Evolutionary conservation across 2,888 invertebrate genomes (phyloP), one percentile per base, ranked within the genome.

Genomic region (Chaetogeoica ovagalla): DNA sequence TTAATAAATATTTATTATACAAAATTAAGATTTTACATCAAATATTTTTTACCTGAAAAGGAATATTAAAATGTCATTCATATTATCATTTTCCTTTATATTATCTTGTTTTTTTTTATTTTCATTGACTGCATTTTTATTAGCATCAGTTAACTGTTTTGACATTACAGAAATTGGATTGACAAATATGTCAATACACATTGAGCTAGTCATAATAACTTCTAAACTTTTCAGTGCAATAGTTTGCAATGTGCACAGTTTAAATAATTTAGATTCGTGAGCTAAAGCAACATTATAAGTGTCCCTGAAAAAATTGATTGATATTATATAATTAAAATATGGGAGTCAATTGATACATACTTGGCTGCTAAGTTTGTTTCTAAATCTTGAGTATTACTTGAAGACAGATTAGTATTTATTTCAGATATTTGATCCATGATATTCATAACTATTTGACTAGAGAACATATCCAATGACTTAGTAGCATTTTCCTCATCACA

Each of bases 371-470:
- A 57, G 23, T 57, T 71, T 62, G 57, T 23, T 63, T n/a, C 63
- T 71, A 43, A 63, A 71, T 63, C 63, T 55, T 62, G 55, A 23
- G 19, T 23, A 63, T 39, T 57, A 79, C 21, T 79, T 63, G 55
- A 70, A 43, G 63, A 63, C 55, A 52, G 55, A 6, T 65, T 63
- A 43, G 39, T 65, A 23, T 79, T 79, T 69, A 69, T 62, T 70
- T 77, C 77, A 21, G 69, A 62, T 63, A 88, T 87, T 84, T 88
- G 88, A 6, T 87, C 88, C 84, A 89, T 86, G 30, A 89, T 89
- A 83, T 86, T 88, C 2, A 87, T 87, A 7, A 89, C 88, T 85
- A 89, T 87, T 84, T 88, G 87, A 83, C 88, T 87, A 4, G 88
- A 88, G 9, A 89, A 83, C 0, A 87, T 85, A 82, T 88, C 88